A percentile compares a stretch with the other conserved stretches of the same genome.
phyloP scores from a whole-genome alignment of 2,113 vertebrate genomes.

The Festucalex cinctus region DNA sequence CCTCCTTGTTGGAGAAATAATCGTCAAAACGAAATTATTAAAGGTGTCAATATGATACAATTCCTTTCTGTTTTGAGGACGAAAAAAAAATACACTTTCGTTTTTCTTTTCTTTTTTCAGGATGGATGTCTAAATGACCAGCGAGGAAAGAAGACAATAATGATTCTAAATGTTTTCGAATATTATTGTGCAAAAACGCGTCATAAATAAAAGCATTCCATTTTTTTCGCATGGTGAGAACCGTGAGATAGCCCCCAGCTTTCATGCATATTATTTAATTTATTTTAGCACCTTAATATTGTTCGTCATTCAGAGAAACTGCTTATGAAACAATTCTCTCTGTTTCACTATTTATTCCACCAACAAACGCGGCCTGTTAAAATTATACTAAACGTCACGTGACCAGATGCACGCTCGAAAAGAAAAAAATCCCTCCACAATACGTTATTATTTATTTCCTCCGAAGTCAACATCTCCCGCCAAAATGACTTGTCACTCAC shows the following conservation, averaged over 20 bases:
- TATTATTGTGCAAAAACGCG: no score
- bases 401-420: neutral
- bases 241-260: accelerated
- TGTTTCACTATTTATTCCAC: neutral
- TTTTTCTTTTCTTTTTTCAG: no score
- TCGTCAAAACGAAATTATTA: neutral
- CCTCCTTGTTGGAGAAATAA: neutral
- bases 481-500: constrained; percentile 61
- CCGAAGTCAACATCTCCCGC: constrained; percentile 3
- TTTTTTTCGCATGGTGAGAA: neutral
- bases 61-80: neutral
- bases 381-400: neutral
- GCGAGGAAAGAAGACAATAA: no score
- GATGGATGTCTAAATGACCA: no score
- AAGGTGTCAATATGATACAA: no score
- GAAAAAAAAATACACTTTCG: neutral
- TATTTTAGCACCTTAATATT: neutral
- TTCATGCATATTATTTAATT: neutral
- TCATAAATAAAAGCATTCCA: neutral
- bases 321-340: neutral
- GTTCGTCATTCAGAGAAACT: neutral
- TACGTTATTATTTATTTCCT: neutral
- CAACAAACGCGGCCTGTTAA: neutral
- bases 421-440: neutral
- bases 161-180: no score